Conservation (phyloP, 2,797 vertebrate genomes). For the Rhyacichthys aspro region DNA sequence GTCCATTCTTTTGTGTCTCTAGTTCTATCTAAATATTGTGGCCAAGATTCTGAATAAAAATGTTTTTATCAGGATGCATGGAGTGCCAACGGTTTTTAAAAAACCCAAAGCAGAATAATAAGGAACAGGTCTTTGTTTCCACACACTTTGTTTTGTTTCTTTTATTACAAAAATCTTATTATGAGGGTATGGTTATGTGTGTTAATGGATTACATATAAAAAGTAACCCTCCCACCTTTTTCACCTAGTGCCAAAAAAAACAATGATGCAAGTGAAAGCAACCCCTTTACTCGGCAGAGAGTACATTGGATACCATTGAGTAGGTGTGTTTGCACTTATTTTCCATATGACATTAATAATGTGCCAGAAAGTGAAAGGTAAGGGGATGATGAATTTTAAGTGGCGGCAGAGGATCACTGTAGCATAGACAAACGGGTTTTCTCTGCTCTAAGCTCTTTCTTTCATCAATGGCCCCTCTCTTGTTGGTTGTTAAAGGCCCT, state of each 20-base stretch:
- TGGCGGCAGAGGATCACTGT: conserved; percentile 53
- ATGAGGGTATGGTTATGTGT: conserved; percentile 23
- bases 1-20: not conserved
- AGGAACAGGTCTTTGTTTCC: not conserved
- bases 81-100: not conserved
- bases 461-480: conserved; percentile 60
- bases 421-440: conserved; percentile 60
- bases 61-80: not conserved
- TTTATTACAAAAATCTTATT: conserved; percentile 22
- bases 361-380: conserved; percentile 62
- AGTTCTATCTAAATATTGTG: not conserved
- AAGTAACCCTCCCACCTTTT: conserved; percentile 53
- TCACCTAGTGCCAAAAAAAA: conserved; percentile 40
- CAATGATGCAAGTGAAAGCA: conserved; percentile 69
- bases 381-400: conserved; percentile 69
- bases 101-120: not conserved
- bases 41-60: not conserved
- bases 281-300: conserved; percentile 36
- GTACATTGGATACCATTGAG: conserved; percentile 39
- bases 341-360: conserved; percentile 72
- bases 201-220: conserved; percentile 53
- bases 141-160: conserved; percentile 16
- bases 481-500: conserved; percentile 55
- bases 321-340: conserved; percentile 62
- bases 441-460: conserved; percentile 45